Evolutionary conservation across 2,113 vertebrate genomes (phyloP).

Genomic region (Apaloderma vittatum): DNA sequence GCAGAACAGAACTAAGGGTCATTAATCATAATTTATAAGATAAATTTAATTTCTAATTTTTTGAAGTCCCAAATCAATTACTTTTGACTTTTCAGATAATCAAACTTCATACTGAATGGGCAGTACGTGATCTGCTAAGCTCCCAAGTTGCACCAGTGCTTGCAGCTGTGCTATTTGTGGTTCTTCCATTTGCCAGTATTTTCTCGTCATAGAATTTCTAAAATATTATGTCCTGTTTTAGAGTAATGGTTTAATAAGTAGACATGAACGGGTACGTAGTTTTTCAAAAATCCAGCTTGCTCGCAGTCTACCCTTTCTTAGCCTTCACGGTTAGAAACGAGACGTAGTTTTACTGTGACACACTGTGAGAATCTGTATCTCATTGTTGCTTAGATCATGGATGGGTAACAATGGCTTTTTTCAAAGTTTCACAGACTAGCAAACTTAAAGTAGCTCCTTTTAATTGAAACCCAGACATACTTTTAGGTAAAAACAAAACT

Average conservation of each 20-base stretch:
- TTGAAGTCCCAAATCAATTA: neutral
- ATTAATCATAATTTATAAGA: neutral
- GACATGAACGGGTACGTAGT: neutral
- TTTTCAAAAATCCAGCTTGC: neutral
- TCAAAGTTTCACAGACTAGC: constrained; percentile 62
- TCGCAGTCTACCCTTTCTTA: neutral
- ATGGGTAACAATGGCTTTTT: constrained; percentile 64
- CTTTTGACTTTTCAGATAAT: neutral
- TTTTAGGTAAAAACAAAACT: constrained; percentile 77
- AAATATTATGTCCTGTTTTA: neutral
- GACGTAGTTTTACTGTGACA: constrained; percentile 7
- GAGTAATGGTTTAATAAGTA: neutral
- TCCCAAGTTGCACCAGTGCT: neutral
- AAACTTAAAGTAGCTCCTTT: constrained; percentile 78
- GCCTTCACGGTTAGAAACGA: neutral
- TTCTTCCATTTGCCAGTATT: neutral
- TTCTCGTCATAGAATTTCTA: neutral
- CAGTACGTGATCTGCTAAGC: neutral
- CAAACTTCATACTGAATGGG: neutral
- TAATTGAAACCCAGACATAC: constrained; percentile 79
- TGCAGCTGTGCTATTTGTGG: neutral
- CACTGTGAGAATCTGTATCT: constrained; percentile 57
- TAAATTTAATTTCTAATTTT: neutral
- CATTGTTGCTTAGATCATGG: constrained; percentile 70
- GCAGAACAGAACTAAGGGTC: neutral